Evolutionary conservation across 2,888 invertebrate species (phyloP).

Genomic region (Andrena camellia): DNA sequence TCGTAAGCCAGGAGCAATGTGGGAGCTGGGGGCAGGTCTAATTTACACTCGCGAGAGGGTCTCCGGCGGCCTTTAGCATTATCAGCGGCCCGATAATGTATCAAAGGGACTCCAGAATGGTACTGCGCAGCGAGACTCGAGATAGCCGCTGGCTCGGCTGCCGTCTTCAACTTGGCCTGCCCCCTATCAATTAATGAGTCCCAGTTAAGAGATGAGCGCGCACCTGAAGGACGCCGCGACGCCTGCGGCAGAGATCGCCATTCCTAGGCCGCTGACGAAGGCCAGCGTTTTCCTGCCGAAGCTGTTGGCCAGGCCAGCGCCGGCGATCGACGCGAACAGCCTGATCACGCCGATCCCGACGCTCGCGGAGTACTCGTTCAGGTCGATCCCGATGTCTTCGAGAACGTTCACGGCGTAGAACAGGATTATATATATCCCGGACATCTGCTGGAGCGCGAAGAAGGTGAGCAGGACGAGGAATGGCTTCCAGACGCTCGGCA

Average conservation of each 20-base stretch:
- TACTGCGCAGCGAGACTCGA: neutral
- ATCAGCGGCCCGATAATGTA: neutral
- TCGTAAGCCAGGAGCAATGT: neutral
- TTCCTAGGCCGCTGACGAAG: slow-evolving; percentile 88
- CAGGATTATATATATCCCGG: slow-evolving; percentile 90
- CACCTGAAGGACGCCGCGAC: slow-evolving; percentile 84
- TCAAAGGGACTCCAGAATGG: neutral
- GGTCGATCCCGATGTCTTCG: slow-evolving; percentile 88
- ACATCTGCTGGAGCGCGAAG: slow-evolving; percentile 90
- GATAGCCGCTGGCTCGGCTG: neutral
- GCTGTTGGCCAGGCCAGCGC: slow-evolving; percentile 89
- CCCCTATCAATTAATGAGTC: neutral
- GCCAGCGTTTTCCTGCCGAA: slow-evolving; percentile 89
- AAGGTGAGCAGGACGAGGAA: slow-evolving; percentile 89
- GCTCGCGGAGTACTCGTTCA: slow-evolving; percentile 89
- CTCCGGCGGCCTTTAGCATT: neutral
- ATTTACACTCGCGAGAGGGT: neutral
- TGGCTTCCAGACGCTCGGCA: slow-evolving; percentile 88
- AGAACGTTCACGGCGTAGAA: slow-evolving; percentile 91
- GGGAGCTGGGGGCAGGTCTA: neutral
- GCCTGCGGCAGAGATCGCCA: slow-evolving; percentile 88
- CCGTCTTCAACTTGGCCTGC: neutral
- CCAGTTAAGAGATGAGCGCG: slow-evolving; percentile 8
- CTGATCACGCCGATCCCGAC: slow-evolving; percentile 90
- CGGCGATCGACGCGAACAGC: slow-evolving; percentile 89